Percentiles rank a stretch among this genome's conserved stretches.
phyloP scores from a whole-genome alignment of 2,888 invertebrate species.

The Calephelis perditalis region DNA sequence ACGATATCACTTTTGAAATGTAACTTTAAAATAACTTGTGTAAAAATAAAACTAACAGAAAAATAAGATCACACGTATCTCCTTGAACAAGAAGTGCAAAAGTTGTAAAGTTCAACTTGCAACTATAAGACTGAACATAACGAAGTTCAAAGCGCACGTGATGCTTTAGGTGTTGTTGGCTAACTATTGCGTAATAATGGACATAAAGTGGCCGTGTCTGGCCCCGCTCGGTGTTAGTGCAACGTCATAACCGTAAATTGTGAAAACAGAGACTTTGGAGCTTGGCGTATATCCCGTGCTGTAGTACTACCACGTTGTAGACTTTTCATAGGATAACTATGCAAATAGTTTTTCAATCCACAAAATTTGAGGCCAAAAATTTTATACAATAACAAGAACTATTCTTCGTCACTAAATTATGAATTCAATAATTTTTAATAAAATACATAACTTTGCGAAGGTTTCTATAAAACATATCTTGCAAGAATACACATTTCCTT shows the following conservation, averaged over 20 bases:
- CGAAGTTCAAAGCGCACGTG: slow-evolving; percentile 23
- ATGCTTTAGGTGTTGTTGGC: slow-evolving; percentile 26
- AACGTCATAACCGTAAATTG: slow-evolving; percentile 45
- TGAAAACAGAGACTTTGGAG: slow-evolving; percentile 24
- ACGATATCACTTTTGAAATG: too few relatives aligned
- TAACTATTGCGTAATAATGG: slow-evolving; percentile 43
- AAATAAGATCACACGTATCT: not conserved
- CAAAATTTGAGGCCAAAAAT: too few relatives aligned
- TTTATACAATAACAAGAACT: too few relatives aligned
- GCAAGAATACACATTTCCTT: too few relatives aligned
- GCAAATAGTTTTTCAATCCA: too few relatives aligned
- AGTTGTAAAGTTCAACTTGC: too few relatives aligned
- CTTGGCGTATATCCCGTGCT: slow-evolving; percentile 34
- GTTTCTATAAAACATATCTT: too few relatives aligned
- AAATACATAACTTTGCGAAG: too few relatives aligned
- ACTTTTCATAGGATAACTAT: not conserved
- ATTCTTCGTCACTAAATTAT: too few relatives aligned
- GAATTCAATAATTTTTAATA: too few relatives aligned
- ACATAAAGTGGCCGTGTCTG: slow-evolving; percentile 45
- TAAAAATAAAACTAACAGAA: not conserved
- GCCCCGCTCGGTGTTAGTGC: slow-evolving; percentile 46
- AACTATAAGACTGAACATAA: too few relatives aligned
- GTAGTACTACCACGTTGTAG: not conserved
- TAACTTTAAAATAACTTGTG: not conserved
- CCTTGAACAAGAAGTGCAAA: not conserved